Percentiles rank a stretch among this genome's conserved stretches.
These are phyloP conservation scores for Anguilla anguilla DNA, from an alignment of 2,797 vertebrate genomes.

Conservation along the genomic window DNA sequence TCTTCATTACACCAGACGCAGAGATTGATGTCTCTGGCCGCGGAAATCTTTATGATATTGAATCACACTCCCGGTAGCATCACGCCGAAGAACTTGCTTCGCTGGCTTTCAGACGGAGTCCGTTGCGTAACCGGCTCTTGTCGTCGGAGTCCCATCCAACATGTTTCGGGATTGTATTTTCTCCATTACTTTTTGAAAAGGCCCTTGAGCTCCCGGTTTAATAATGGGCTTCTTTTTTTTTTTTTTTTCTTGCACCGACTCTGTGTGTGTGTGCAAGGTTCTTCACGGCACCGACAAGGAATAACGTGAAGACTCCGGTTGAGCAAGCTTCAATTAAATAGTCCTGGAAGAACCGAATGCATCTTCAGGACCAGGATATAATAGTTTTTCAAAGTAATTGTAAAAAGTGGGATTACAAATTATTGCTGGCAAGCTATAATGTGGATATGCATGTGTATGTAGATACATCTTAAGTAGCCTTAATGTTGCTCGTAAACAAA, in stretches of 20 bases:
- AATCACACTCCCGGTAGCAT: neutral
- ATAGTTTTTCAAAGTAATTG: neutral
- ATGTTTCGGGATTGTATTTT: neutral
- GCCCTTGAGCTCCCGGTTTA: neutral
- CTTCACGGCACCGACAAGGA: neutral
- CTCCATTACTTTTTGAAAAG: neutral
- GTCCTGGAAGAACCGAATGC: neutral
- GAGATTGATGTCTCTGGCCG: neutral
- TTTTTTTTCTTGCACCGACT: neutral
- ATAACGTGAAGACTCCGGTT: neutral
- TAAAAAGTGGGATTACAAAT: neutral
- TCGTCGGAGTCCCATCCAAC: neutral
- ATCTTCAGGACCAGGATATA: neutral
- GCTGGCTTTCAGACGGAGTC: neutral
- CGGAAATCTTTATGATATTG: slow-evolving; percentile 9
- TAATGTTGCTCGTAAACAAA: neutral
- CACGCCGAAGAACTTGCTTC: neutral
- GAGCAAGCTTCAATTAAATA: neutral
- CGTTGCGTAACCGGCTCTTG: neutral
- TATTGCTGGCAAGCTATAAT: neutral
- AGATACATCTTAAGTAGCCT: neutral
- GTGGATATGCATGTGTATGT: neutral
- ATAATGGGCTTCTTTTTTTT: neutral
- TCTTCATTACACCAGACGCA: neutral
- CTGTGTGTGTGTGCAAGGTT: neutral